phyloP scores from a whole-genome alignment of 2,113 vertebrate species.

The Eonycteris spelaea region DNA sequence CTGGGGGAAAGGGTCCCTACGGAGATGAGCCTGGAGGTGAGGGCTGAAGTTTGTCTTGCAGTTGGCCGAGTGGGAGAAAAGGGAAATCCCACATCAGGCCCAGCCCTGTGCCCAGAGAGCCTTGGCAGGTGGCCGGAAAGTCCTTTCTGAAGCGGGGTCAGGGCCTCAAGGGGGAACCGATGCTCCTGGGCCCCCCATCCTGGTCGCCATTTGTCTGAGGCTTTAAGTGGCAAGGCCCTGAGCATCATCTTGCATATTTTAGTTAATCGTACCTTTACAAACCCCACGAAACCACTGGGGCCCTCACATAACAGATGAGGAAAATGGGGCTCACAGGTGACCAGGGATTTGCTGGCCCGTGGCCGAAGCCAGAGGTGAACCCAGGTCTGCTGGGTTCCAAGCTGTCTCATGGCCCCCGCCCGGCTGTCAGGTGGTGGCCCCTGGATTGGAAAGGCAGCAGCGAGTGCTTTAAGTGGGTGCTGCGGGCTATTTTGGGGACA shows the following conservation, averaged over 20 bases:
- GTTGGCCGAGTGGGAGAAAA: accelerated
- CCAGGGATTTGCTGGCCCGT: background rate
- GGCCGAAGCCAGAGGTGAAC: accelerated
- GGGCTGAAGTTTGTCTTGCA: background rate
- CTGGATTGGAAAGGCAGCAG: background rate
- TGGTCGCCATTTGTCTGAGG: accelerated
- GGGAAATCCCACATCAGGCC: background rate
- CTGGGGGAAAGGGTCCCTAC: background rate
- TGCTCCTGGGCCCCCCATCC: accelerated
- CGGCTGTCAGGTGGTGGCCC: background rate
- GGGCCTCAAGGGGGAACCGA: background rate
- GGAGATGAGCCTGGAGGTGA: background rate
- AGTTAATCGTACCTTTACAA: background rate
- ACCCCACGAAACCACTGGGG: background rate
- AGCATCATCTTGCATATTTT: background rate
- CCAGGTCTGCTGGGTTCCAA: no score
- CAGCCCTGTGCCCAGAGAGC: no score
- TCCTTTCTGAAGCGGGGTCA: accelerated
- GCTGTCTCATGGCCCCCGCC: background rate
- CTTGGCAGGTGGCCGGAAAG: background rate
- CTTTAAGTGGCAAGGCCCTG: background rate
- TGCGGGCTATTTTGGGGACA: background rate
- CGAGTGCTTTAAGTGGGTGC: background rate
- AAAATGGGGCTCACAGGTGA: accelerated
- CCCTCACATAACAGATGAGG: background rate